phyloP scores from a whole-genome alignment of 2,888 invertebrate genomes.

The Heliconius hortense region DNA sequence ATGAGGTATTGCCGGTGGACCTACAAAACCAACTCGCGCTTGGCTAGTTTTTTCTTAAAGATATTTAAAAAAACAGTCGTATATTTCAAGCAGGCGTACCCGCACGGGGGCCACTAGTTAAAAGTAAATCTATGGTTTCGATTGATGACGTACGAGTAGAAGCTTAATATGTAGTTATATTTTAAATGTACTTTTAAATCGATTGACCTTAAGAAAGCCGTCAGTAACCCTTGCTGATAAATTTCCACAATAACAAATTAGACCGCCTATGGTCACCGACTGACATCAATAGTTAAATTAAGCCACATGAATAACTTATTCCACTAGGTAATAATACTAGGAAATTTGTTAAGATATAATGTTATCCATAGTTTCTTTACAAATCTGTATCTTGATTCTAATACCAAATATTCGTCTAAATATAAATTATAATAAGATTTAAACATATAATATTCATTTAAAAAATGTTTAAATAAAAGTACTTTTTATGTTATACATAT shows the following conservation, averaged over 20 bases:
- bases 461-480: background rate
- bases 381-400: background rate
- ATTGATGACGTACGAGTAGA: no score
- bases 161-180: no score
- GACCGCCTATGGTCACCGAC: conserved; percentile 3
- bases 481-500: no score
- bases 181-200: background rate
- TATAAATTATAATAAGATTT: background rate
- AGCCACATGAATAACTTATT: background rate
- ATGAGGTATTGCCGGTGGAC: no score
- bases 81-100: no score
- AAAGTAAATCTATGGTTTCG: no score
- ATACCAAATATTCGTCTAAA: background rate
- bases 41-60: no score
- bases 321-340: background rate
- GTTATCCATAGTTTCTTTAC: background rate
- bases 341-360: background rate
- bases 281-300: background rate
- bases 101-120: no score
- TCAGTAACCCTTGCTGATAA: conserved; percentile 2
- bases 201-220: background rate
- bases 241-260: conserved; percentile 1
- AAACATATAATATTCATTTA: background rate
- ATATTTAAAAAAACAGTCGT: no score
- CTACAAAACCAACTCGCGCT: no score